phyloP scores from a whole-genome alignment of 2,797 vertebrate genomes.

The Lacerta viridis region DNA sequence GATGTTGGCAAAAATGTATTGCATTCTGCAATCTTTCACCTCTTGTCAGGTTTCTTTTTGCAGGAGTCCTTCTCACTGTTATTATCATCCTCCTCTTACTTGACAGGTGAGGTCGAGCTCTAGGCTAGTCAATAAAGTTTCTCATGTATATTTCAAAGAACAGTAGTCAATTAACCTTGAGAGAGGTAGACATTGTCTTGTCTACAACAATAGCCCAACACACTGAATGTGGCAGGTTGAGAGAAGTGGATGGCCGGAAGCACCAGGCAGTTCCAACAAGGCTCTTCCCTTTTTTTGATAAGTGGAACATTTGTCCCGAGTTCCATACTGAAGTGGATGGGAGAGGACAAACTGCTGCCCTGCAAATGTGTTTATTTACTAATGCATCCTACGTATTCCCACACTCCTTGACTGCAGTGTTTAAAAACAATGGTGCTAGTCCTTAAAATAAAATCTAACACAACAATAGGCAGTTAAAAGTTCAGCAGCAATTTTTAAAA shows the following conservation, averaged over 20 bases:
- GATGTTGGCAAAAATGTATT: constrained; percentile 48
- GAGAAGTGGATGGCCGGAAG: background rate
- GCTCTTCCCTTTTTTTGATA: background rate
- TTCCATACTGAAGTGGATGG: background rate
- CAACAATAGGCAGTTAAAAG: background rate
- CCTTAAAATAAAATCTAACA: background rate
- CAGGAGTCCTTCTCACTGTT: constrained; percentile 59
- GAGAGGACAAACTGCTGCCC: background rate
- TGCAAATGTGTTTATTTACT: background rate
- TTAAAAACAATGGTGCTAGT: background rate
- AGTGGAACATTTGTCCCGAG: background rate
- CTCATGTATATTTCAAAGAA: constrained; percentile 79
- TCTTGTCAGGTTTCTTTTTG: constrained; percentile 65
- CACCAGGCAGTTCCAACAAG: background rate
- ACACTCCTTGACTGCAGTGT: background rate
- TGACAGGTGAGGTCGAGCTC: constrained; percentile 75
- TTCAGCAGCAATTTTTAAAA: background rate
- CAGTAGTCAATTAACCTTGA: constrained; percentile 80
- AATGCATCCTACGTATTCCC: background rate
- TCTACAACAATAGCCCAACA: constrained; percentile 62
- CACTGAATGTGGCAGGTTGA: constrained; percentile 44
- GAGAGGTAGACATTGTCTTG: constrained; percentile 69
- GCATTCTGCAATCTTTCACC: constrained; percentile 61
- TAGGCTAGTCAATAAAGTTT: constrained; percentile 73
- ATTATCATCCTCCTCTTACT: constrained; percentile 44